phyloP scores from a whole-genome alignment of 2,113 vertebrate species.

The Nematolebias whitei region DNA sequence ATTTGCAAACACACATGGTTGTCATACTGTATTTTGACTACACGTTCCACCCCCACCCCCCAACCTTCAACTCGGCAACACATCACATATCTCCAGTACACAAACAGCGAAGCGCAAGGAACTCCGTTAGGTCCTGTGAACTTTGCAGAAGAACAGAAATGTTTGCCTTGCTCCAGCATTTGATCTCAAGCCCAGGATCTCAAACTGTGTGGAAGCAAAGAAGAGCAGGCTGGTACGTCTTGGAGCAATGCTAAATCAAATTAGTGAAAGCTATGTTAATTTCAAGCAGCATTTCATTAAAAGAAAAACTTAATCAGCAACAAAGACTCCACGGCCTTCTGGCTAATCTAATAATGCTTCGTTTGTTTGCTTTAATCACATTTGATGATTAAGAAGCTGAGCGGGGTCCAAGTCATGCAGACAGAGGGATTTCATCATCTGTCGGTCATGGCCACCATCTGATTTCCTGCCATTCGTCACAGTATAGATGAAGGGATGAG shows the following conservation, averaged over 20 bases:
- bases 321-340: slow-evolving; percentile 76
- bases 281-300: slow-evolving; percentile 80
- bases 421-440: slow-evolving; percentile 76
- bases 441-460: slow-evolving; percentile 67
- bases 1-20: slow-evolving; percentile 48
- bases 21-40: too few relatives aligned
- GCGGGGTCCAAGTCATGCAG: slow-evolving; percentile 67
- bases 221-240: slow-evolving; percentile 72
- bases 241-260: slow-evolving; percentile 72
- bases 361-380: slow-evolving; percentile 81
- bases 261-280: slow-evolving; percentile 77
- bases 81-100: slow-evolving; percentile 25
- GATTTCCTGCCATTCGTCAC: slow-evolving; percentile 77
- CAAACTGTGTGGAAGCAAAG: slow-evolving; percentile 67
- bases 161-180: slow-evolving; percentile 55
- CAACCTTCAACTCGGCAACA: background rate
- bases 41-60: too few relatives aligned
- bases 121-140: slow-evolving; percentile 60
- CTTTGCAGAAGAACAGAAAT: slow-evolving; percentile 59
- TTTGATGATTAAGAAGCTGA: slow-evolving; percentile 71
- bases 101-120: slow-evolving; percentile 32
- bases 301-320: slow-evolving; percentile 72
- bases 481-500: slow-evolving; percentile 43
- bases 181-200: slow-evolving; percentile 64
- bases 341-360: slow-evolving; percentile 77